phyloP scores from a whole-genome alignment of 2,888 invertebrate genomes.

The Clanis bilineata region DNA sequence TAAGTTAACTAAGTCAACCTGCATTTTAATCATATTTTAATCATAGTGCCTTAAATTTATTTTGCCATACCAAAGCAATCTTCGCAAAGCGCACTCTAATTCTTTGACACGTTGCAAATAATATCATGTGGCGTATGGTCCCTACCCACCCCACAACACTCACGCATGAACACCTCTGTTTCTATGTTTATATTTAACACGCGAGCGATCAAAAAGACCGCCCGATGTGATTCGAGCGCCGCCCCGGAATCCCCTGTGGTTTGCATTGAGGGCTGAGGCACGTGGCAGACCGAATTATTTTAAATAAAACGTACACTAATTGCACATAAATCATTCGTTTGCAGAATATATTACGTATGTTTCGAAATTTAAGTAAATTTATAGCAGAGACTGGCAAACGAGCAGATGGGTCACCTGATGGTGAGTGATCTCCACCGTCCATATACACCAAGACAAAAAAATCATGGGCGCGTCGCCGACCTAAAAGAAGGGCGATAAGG shows the following conservation, averaged over 20 bases:
- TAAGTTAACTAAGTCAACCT: no score
- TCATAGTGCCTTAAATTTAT: no score
- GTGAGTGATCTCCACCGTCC: no score
- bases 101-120: neutral
- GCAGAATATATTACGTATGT: no score
- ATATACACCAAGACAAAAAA: no score
- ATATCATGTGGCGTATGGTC: slow-evolving; percentile 21
- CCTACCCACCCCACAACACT: slow-evolving; percentile 34
- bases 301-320: slow-evolving; percentile 8
- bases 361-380: neutral
- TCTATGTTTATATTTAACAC: slow-evolving; percentile 57
- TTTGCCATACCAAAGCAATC: neutral
- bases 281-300: neutral
- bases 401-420: no score
- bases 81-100: neutral
- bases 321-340: neutral
- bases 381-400: no score
- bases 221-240: slow-evolving; percentile 5
- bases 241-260: neutral
- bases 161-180: slow-evolving; percentile 43
- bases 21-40: no score
- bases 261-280: neutral
- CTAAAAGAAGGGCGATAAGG: no score
- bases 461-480: no score
- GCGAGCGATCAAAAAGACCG: slow-evolving; percentile 40